A percentile compares a stretch with the other conserved stretches of the same genome.
phyloP scores from a whole-genome alignment of 2,113 vertebrate species.

The Nestor notabilis region DNA sequence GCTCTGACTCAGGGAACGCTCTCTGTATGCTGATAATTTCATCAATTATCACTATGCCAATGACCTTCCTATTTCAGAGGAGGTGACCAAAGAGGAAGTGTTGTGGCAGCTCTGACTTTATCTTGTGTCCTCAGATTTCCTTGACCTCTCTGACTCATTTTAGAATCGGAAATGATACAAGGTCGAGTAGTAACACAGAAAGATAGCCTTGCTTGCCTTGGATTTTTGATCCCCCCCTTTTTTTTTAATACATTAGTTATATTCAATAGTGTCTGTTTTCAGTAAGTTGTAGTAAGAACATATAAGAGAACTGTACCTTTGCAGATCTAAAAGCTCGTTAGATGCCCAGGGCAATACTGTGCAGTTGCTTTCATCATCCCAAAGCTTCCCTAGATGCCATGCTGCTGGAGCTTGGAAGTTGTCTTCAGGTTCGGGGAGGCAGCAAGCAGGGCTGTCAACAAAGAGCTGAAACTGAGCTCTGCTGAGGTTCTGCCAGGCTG shows the following conservation, averaged over 20 bases:
- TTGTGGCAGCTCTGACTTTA: neutral
- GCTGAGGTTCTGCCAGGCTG: neutral
- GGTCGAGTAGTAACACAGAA: neutral
- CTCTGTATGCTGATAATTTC: conserved; percentile 21
- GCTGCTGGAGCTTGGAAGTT: neutral
- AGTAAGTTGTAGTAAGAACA: fast-evolving
- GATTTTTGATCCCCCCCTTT: no score
- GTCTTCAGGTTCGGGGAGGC: neutral
- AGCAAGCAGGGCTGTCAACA: neutral
- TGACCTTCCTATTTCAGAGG: neutral
- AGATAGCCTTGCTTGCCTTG: neutral
- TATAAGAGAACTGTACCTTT: neutral
- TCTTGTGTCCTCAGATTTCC: conserved; percentile 28
- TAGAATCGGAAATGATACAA: neutral
- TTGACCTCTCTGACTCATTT: neutral
- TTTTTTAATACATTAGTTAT: neutral
- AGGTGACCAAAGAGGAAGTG: neutral
- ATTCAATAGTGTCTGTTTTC: neutral
- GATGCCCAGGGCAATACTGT: neutral
- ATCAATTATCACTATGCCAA: conserved; percentile 27
- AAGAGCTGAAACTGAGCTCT: neutral
- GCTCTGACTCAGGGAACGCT: neutral
- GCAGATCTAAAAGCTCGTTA: neutral
- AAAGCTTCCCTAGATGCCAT: neutral
- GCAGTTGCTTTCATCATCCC: neutral